These are phyloP conservation scores for Cnemophilus loriae DNA, from an alignment of 2,113 vertebrate genomes.

Conservation along the genomic window DNA sequence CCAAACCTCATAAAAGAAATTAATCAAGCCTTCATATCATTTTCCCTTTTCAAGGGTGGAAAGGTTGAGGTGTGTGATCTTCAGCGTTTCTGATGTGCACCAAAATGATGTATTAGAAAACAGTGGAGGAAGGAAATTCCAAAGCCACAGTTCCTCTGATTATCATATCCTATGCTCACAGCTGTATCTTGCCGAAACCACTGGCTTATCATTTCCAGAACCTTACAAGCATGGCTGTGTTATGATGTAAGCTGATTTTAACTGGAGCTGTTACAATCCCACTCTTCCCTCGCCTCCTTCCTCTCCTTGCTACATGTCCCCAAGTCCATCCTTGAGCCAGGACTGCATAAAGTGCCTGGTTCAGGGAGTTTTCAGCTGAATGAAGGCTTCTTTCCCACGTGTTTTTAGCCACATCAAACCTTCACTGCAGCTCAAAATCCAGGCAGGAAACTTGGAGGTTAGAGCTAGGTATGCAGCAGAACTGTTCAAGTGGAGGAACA, in stretches of 20 bases:
- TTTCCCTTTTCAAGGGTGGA: neutral
- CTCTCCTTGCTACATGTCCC: neutral
- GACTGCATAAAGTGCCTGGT: neutral
- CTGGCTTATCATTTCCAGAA: neutral
- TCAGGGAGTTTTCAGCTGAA: neutral
- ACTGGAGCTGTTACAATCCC: neutral
- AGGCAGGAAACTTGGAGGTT: neutral
- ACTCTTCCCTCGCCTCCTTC: neutral
- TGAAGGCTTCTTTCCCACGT: neutral
- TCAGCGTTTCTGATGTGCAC: neutral
- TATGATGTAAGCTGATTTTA: neutral
- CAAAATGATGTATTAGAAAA: neutral
- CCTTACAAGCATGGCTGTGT: neutral
- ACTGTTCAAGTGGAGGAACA: neutral
- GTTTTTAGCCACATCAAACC: neutral
- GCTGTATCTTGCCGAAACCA: neutral
- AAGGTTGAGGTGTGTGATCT: neutral
- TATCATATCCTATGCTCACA: neutral
- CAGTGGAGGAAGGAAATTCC: neutral
- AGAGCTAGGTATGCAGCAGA: neutral
- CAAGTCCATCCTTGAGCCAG: neutral
- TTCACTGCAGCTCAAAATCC: fast-evolving
- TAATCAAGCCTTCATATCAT: neutral
- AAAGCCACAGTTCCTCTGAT: neutral
- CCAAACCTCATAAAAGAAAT: neutral